Evolutionary conservation across 1,140 invertebrate genomes (phyloP).

Genomic region (Apis dorsata): DNA sequence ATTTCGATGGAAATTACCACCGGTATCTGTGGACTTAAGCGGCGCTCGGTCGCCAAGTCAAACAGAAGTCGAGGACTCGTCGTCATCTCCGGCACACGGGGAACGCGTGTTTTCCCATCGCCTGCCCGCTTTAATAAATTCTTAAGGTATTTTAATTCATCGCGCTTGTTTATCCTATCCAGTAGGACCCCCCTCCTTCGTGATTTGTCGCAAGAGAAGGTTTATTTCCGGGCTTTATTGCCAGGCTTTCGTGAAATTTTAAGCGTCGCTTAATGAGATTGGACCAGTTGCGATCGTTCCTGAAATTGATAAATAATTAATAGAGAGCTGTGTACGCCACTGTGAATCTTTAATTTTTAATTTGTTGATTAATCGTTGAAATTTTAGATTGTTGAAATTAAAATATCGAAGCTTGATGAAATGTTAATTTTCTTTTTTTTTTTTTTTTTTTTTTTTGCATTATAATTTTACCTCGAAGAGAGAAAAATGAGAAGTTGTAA

Average conservation of each 20-base stretch:
- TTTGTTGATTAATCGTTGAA: no score
- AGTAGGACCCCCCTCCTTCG: no score
- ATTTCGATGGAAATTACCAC: slow-evolving; percentile 75
- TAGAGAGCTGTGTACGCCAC: no score
- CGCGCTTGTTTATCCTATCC: background rate
- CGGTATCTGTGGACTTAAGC: slow-evolving; percentile 72
- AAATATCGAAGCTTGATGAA: no score
- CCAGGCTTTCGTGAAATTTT: background rate
- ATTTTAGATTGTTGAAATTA: no score
- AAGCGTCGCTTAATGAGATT: background rate
- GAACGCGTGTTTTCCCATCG: slow-evolving; percentile 15
- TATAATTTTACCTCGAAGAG: no score
- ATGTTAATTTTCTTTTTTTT: no score
- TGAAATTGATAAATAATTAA: background rate
- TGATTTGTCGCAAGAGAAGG: background rate
- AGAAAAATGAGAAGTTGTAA: no score
- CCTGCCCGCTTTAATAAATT: background rate
- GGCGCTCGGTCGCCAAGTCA: slow-evolving; percentile 72
- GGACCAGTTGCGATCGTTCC: background rate
- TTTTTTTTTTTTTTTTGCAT: no score
- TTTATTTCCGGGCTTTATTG: background rate
- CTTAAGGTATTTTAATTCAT: background rate
- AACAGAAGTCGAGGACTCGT: slow-evolving; percentile 64
- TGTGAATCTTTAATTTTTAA: no score
- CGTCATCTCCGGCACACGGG: slow-evolving; percentile 44